Conservation (phyloP, 2,113 vertebrate genomes). For the Chroicocephalus ridibundus region DNA sequence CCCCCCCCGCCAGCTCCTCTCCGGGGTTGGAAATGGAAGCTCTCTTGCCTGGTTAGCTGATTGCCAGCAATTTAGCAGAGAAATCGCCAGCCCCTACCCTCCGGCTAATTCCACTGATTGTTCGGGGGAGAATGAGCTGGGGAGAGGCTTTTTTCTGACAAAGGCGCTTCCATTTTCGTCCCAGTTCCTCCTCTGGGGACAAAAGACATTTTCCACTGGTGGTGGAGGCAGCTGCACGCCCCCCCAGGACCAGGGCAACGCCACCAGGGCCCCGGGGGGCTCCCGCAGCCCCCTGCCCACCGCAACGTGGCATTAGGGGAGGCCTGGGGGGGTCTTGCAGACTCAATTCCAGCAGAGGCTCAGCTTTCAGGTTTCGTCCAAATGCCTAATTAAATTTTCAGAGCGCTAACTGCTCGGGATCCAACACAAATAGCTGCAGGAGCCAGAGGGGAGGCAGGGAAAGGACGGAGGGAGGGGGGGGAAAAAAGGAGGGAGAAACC, state of each 20-base stretch:
- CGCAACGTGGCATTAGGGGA: rapidly evolving
- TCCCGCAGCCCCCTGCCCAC: neutral
- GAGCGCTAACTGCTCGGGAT: neutral
- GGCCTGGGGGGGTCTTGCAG: neutral
- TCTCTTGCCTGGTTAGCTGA: neutral
- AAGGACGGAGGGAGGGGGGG: neutral
- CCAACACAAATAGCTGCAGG: constrained; percentile 37
- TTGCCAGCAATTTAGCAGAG: neutral
- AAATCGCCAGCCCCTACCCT: rapidly evolving
- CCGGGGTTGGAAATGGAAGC: rapidly evolving
- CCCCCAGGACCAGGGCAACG: too few species aligned
- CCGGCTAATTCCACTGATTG: rapidly evolving
- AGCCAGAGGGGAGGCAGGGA: neutral
- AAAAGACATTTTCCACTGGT: rapidly evolving
- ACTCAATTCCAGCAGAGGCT: neutral
- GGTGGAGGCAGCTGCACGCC: neutral
- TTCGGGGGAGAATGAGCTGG: neutral
- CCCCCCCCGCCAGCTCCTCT: neutral
- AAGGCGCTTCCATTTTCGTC: rapidly evolving
- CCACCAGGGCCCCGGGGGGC: neutral
- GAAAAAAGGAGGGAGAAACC: neutral
- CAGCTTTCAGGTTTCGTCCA: neutral
- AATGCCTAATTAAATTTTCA: constrained; percentile 35
- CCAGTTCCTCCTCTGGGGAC: neutral
- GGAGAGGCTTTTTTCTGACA: neutral